Evolutionary conservation across 2,797 vertebrate species (phyloP), one percentile per base, ranked within the genome.

Genomic region (Sebastes taczanowskii): DNA sequence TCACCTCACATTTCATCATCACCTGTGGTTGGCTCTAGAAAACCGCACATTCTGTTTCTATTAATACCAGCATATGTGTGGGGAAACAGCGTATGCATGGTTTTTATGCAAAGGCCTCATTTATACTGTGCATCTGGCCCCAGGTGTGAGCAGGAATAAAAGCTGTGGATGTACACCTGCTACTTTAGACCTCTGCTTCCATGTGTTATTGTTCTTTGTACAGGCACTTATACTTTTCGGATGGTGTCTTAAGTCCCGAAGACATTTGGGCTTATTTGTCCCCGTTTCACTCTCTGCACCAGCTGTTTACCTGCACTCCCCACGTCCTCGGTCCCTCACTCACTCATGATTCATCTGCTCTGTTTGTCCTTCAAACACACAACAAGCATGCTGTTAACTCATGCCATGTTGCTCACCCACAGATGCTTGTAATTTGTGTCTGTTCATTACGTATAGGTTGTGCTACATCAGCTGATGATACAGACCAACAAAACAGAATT

Each of bases 281-380:
- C 23, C 5, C 22, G 13, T 69, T 63, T 62, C 34, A 20, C 46
- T 62, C 20, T 53, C 62, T 58, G 63, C 30, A 42, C 38, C 49
- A 59, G 65, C 69, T 60, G 71, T 78, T 65, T 78, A 78, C 62
- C 38, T 65, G 42, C 42, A 68, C 30, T 0, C 74, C 34, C 20
- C 34, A 71, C 7, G 2, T 13, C 29, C 34, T 14, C 25, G 11
- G 29, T 27, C 38, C 11, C 58, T 62, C 6, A 34, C 38, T 46
- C 68, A 55, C 59, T 22, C 52, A 58, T 52, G 38, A 63, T 38
- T 42, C 27, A 72, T 68, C 35, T 46, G 14, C 20, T 8, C 60
- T 22, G 46, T 67, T 74, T 66, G 56, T 61, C 66, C 71, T 62
- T 67, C 65, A 74, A 62, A 58, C 53, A 61, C n/a, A 10, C 62